Conservation (phyloP, 2,113 vertebrate genomes). For the Leptobrachium leishanense region DNA sequence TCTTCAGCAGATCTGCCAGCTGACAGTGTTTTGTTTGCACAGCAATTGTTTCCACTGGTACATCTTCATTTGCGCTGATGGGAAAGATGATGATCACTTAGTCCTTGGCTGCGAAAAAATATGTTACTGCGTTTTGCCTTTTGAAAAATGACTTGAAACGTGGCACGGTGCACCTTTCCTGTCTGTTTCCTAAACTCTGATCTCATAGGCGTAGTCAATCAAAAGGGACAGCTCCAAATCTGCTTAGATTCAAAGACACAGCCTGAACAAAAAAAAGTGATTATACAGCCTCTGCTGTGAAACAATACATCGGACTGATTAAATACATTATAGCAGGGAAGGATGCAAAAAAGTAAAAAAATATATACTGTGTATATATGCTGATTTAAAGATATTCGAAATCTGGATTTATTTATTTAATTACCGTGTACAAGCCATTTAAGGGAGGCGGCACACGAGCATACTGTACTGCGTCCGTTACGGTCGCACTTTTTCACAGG, state of each 20-base stretch:
- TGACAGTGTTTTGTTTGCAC: conserved; percentile 41
- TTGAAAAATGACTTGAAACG: conserved; percentile 23
- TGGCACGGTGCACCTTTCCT: conserved; percentile 5
- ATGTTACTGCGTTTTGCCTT: not conserved
- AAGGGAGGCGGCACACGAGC: no score
- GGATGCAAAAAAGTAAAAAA: no score
- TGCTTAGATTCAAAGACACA: conserved; percentile 1
- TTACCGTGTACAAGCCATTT: no score
- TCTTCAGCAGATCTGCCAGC: conserved; percentile 45
- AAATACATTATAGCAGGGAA: not conserved
- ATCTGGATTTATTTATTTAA: no score
- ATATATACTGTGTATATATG: no score
- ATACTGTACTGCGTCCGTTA: no score
- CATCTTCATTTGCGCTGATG: conserved; percentile 46
- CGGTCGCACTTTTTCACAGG: no score
- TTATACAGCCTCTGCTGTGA: not conserved
- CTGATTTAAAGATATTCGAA: no score
- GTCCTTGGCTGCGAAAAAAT: conserved; percentile 17
- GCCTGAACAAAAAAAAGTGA: not conserved
- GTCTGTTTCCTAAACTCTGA: not conserved
- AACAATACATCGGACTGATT: not conserved
- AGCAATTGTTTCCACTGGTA: conserved; percentile 48
- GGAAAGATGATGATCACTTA: conserved; percentile 37
- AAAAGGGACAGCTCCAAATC: conserved; percentile 7
- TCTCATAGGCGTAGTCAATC: conserved; percentile 1